Conservation (phyloP, 1,140 invertebrate species). For the Gonioctena quinquepunctata region DNA sequence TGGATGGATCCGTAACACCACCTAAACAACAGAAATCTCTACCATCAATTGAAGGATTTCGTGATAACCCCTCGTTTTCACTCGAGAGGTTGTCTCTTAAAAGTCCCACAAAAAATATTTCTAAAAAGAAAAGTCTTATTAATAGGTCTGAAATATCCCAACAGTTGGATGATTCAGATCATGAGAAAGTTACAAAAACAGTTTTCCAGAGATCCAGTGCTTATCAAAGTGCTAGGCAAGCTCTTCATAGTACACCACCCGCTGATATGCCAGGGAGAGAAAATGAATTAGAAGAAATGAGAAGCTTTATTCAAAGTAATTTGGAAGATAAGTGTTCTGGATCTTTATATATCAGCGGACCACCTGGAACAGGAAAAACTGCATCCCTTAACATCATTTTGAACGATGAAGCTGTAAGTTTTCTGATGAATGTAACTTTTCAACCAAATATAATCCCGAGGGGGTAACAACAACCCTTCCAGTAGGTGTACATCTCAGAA, state of each 20-base stretch:
- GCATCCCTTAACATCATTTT: conserved; percentile 80
- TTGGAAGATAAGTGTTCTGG: conserved; percentile 70
- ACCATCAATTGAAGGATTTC: too few relatives aligned
- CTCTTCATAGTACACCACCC: conserved; percentile 72
- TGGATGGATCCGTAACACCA: conserved; percentile 37
- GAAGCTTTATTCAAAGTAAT: conserved; percentile 70
- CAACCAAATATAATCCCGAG: too few relatives aligned
- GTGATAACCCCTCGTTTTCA: too few relatives aligned
- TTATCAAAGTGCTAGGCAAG: conserved; percentile 64
- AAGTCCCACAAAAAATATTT: conserved; percentile 32
- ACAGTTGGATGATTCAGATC: conserved; percentile 14
- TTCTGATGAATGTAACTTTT: too few relatives aligned
- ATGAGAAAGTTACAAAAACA: neutral
- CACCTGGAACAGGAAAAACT: conserved; percentile 96
- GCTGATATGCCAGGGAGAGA: conserved; percentile 76
- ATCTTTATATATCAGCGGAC: conserved; percentile 91
- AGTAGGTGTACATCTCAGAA: too few relatives aligned
- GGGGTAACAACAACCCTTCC: too few relatives aligned
- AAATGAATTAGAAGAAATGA: conserved; percentile 71
- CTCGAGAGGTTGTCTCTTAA: conserved; percentile 36
- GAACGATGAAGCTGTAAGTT: conserved; percentile 52
- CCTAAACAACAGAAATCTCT: conserved; percentile 45
- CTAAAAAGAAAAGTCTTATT: neutral
- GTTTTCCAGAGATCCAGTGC: conserved; percentile 26
- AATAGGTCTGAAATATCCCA: too few relatives aligned